phyloP scores from a whole-genome alignment of 1,140 invertebrate species.

The Bombus confusus region DNA sequence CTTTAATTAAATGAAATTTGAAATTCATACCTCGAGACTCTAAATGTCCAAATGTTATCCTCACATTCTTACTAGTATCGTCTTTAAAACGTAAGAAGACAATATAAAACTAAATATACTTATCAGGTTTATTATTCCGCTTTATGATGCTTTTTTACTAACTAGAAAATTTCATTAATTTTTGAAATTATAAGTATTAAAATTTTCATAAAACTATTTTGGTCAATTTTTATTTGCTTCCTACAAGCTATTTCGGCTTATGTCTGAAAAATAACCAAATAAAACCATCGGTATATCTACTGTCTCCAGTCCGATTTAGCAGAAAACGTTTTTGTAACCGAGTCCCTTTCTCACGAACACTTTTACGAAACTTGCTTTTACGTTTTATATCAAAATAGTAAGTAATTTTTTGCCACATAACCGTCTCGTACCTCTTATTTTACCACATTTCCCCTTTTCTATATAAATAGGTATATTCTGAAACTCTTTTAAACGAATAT shows the following conservation, averaged over 20 bases:
- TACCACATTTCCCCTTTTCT: not conserved
- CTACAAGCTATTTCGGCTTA: not conserved
- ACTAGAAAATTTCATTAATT: too few relatives aligned
- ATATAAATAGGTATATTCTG: not conserved
- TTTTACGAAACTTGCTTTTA: not conserved
- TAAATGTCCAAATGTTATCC: too few relatives aligned
- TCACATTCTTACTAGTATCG: too few relatives aligned
- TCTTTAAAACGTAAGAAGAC: too few relatives aligned
- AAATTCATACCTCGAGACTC: too few relatives aligned
- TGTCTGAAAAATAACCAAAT: not conserved
- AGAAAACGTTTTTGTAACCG: constrained; percentile 6
- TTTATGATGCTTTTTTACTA: too few relatives aligned
- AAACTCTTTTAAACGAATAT: not conserved
- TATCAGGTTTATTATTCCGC: too few relatives aligned
- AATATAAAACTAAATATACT: too few relatives aligned
- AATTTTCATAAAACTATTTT: not conserved
- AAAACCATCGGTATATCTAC: not conserved
- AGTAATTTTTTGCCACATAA: not conserved
- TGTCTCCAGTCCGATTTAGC: constrained; percentile 4
- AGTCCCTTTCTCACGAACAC: not conserved
- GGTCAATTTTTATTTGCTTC: not conserved
- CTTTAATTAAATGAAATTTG: too few relatives aligned
- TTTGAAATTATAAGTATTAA: too few relatives aligned
- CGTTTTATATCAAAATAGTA: not conserved
- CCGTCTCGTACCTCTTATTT: not conserved